phyloP scores from a whole-genome alignment of 2,888 invertebrate genomes.

The Drosophila birchii region DNA sequence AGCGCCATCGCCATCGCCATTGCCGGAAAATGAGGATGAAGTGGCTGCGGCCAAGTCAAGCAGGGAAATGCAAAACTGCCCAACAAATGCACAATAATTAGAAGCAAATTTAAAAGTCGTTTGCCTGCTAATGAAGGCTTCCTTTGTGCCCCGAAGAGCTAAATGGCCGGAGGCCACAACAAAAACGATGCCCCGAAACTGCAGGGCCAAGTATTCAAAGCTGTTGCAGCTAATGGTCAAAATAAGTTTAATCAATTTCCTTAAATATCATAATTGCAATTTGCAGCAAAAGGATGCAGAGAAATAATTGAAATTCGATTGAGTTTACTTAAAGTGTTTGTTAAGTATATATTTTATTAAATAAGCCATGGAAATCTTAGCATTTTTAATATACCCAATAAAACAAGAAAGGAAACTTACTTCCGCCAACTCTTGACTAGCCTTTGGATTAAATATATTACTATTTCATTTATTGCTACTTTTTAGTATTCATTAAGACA shows the following conservation, averaged over 20 bases:
- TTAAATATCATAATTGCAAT: conserved; percentile 16
- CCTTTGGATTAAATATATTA: no score
- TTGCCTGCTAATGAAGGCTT: conserved; percentile 52
- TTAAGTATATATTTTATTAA: no score
- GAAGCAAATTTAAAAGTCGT: conserved; percentile 60
- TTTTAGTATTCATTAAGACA: neutral
- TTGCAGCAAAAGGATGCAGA: neutral
- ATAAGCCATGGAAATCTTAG: no score
- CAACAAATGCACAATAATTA: conserved; percentile 73
- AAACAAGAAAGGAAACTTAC: no score
- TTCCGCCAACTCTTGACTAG: no score
- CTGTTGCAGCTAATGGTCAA: conserved; percentile 34
- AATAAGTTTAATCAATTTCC: conserved; percentile 30
- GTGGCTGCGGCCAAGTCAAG: conserved; percentile 33
- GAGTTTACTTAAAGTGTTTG: neutral
- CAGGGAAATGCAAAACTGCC: conserved; percentile 34
- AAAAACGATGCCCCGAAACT: neutral
- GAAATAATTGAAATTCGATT: neutral
- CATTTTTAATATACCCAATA: no score
- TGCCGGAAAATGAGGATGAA: conserved; percentile 5
- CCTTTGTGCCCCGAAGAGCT: conserved; percentile 31
- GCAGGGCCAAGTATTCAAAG: conserved; percentile 1
- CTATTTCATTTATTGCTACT: no score
- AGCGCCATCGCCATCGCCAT: conserved; percentile 1
- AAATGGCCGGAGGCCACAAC: conserved; percentile 21